Base-by-base conservation (phyloP, 2,888 invertebrate species). In the Gymnocheta viridis region DNA sequence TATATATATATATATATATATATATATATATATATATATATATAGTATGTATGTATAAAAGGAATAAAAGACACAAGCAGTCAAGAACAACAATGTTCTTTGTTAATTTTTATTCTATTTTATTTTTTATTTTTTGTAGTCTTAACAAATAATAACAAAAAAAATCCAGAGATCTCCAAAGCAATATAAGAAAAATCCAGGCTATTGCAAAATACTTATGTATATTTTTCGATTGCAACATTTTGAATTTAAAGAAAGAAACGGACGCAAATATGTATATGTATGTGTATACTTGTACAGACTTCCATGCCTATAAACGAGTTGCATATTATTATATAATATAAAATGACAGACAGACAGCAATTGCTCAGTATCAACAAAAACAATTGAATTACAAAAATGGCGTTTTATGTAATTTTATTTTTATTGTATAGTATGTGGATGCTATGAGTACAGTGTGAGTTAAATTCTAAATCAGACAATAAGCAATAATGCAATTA, bases 341-440 rank as follows among this genome's bases (percentile, higher is more conserved):
- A 72, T 56, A 79, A 35, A 66, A n/a, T n/a, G n/a, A n/a, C n/a
- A n/a, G n/a, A n/a, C n/a, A n/a, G n/a, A 41, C 67, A 24, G 56
- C 32, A 47, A 62, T 60, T 64, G 19, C 24, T 67, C 12, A 62
- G 41, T 17, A 64, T 54, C 44, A 64, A 69, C 17, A 76, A 64
- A 41, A 69, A 38, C 17, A 74, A 70, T 58, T 41, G 51, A 64
- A 74, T 79, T 74, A 47, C 82, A 79, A 51, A 79, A 74, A 69
- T 69, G 69, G 79, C 76, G 79, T 83, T 83, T 83, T 83, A 79
- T 77, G 56, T 81, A 67, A 60, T 60, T 81, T 66, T 32, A 22
- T 44, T 66, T 19, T 44, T 35, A 64, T 54, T 44, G 62, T 62
- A 41, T 76, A 56, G n/a, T n/a, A n/a, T n/a, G 54, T 17, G 22